A percentile compares a stretch with the other conserved stretches of the same genome.
These are phyloP conservation scores for Xylocopa sonorina DNA, from an alignment of 1,140 invertebrate genomes.

Conservation along the genomic window DNA sequence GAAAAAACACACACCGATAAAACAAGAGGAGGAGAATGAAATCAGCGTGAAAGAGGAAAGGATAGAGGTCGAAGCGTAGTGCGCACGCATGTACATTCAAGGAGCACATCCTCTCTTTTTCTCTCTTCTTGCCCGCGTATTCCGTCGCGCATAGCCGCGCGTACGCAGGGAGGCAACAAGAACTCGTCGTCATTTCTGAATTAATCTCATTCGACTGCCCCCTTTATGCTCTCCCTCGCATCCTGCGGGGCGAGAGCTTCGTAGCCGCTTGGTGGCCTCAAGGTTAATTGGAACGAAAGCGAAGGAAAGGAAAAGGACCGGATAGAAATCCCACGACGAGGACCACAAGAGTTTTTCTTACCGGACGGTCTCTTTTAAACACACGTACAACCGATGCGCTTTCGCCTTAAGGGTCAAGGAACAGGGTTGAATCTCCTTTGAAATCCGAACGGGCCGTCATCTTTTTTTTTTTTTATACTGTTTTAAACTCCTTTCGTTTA, in stretches of 20 bases:
- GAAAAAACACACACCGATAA: background rate
- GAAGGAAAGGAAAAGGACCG: slow-evolving; percentile 44
- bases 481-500: too few relatives aligned
- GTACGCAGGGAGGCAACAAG: slow-evolving; percentile 55
- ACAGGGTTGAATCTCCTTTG: background rate
- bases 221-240: slow-evolving; percentile 70
- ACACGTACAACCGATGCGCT: slow-evolving; percentile 3
- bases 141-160: slow-evolving; percentile 34
- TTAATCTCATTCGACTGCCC: slow-evolving; percentile 77
- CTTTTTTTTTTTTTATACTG: background rate
- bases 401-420: background rate
- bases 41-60: slow-evolving; percentile 3
- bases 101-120: background rate
- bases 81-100: background rate
- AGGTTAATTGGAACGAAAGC: slow-evolving; percentile 75
- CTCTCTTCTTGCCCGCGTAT: background rate
- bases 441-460: background rate
- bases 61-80: background rate
- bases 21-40: background rate
- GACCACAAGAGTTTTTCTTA: slow-evolving; percentile 27
- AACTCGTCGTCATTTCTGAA: slow-evolving; percentile 69
- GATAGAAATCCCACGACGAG: slow-evolving; percentile 25
- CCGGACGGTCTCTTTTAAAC: background rate
- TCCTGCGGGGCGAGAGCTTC: slow-evolving; percentile 58
- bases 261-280: slow-evolving; percentile 65